Base-by-base conservation (phyloP, 2,113 vertebrate genomes). In the Chaetura pelagica region DNA sequence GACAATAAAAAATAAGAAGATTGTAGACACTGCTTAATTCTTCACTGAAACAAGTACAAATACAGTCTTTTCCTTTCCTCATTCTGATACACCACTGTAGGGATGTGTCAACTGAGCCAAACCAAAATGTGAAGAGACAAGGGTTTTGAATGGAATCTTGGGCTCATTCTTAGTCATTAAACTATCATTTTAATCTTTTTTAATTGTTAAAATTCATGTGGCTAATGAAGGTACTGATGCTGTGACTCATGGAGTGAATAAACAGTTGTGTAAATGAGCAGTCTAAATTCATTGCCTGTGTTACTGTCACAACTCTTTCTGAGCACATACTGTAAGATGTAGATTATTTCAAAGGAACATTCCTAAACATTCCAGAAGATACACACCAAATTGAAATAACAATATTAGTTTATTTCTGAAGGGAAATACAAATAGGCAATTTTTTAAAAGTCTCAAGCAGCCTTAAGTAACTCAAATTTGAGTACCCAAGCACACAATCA, bases 211-310 rank as follows among this genome's bases (percentile, higher is more conserved):
- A 83, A 67, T 77, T 88, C 30, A 48, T 18, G 44, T 88, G 85
- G 51, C 46, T 94, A 69, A 77, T 51, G 49, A 76, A 96, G 67
- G 67, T 58, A 6, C 66, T 76, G 62, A 76, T 90, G 72, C 75
- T 83, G 51, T 96, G 90, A 94, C 12, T 12, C 63, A 88, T 30
- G 74, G 35, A 48, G 81, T 87, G 87, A 75, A 87, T 68, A 82
- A 96, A 91, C 51, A 88, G 66, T 42, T 34, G 44, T 75, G 79
- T 81, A 83, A 93, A 83, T n/a, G 12, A 86, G 49, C 61, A 62
- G 21, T 64, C 71, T 76, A 15, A 66, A 83, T 74, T 54, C 67
- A 59, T 67, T 48, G 35, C 49, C 86, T 89, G 27, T 52, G 16
- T 61, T 82, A 67, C 0, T 93, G 75, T 66, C 63, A 90, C 44